Evolutionary conservation across 2,113 vertebrate genomes (phyloP).

Genomic region (Coregonus clupeaformis): DNA sequence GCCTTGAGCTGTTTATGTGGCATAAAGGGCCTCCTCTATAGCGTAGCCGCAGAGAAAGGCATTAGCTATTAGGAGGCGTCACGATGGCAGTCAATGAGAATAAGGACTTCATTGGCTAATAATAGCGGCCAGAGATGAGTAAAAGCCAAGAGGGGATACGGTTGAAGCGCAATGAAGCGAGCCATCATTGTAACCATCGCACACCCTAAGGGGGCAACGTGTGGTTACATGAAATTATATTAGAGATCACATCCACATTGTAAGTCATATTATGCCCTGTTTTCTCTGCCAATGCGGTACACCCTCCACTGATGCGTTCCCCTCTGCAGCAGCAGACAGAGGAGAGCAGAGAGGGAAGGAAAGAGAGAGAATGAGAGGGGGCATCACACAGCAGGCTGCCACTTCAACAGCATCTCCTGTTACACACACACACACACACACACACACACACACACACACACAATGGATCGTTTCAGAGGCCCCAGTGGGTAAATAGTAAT

Average conservation of each 20-base stretch:
- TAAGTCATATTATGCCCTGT: no score
- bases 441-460: background rate
- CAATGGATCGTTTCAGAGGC: background rate
- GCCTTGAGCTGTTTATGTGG: conserved; percentile 7
- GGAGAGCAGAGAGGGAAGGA: background rate
- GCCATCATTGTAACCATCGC: no score
- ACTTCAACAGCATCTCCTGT: background rate
- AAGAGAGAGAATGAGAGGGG: background rate
- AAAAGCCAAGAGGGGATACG: background rate
- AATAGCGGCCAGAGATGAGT: background rate
- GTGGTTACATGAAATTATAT: no score
- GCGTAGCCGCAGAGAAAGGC: background rate
- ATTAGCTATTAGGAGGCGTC: background rate
- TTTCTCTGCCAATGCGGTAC: no score
- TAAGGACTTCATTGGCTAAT: background rate
- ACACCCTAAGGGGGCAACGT: no score
- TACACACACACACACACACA: background rate
- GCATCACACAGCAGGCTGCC: background rate
- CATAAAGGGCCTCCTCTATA: conserved; percentile 11
- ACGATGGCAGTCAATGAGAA: background rate
- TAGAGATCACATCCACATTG: no score
- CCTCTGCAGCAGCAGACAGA: background rate
- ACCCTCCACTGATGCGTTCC: no score
- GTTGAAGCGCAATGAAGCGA: background rate
- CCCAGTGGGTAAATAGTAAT: background rate